Base-by-base conservation (phyloP, 2,888 invertebrate species). In the Ophioninae sp. region DNA sequence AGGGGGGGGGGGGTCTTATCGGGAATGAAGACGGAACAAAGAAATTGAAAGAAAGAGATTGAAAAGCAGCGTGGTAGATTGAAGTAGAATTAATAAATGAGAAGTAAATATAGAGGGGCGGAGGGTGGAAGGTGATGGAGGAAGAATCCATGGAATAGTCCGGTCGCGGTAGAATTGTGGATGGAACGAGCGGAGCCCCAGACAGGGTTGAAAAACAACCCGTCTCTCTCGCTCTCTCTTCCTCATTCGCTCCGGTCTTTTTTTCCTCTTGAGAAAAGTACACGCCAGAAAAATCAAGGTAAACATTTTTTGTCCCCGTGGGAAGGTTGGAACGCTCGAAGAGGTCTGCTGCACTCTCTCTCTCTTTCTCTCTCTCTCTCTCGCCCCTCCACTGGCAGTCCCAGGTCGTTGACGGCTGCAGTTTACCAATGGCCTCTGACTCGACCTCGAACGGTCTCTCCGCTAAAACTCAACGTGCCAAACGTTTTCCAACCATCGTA, bases 301-400 rank as follows among this genome's bases (percentile, higher is more conserved):
- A 81, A 84, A 79, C 75, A 81, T 79, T 79, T 84, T 84, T 84
- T 79, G 21, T 50, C 56, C 84, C 79, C 81, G 20, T 30, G 61
- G 78, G 75, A 57, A 62, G 68, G 56, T 68, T 79, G 39, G n/a
- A 70, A 50, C 56, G 68, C 21, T 70, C 64, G 56, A 70, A 79
- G 59, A 72, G 57, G 44, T 73, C 65, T 59, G 41, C 65, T 59
- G 41, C 79, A 79, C 6, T 61, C 70, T 64, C 57, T 44, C 39
- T n/a, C n/a, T n/a, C n/a, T n/a, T n/a, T n/a, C n/a, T n/a, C n/a
- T n/a, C n/a, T n/a, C n/a, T n/a, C n/a, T n/a, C 6, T 61, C 70
- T 64, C 57, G 37, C 39, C 65, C 23, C 10, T 21, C 62, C 62
- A n/a, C n/a, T 61, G 37, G 41, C 69, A 64, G 56, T 41, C 62